These are phyloP conservation scores for Drosophila nr. perissopoda DNA, from an alignment of 2,888 invertebrate species.

Conservation along the genomic window DNA sequence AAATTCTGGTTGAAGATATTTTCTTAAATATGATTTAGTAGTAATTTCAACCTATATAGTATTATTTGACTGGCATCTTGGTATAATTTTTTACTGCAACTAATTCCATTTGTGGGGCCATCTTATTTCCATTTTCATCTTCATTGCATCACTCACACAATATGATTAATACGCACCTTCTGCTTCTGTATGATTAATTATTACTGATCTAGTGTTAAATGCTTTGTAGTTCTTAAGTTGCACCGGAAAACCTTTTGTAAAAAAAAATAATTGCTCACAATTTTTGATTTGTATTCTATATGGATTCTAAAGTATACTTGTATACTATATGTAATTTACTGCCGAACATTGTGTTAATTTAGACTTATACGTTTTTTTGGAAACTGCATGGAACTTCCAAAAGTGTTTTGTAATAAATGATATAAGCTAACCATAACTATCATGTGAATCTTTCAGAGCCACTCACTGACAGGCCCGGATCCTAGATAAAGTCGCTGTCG, in stretches of 20 bases:
- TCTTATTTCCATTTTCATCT: constrained; percentile 20
- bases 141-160: constrained; percentile 1
- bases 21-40: not conserved
- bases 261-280: constrained; percentile 50
- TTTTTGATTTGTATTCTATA: constrained; percentile 6
- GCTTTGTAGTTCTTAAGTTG: constrained; percentile 44
- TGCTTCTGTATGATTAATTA: constrained; percentile 3
- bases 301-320: not conserved
- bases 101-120: not conserved
- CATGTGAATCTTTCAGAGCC: constrained; percentile 66
- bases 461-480: constrained; percentile 58
- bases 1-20: not conserved
- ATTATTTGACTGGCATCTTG: not conserved
- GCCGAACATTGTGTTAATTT: constrained; percentile 9
- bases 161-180: not conserved
- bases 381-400: constrained; percentile 54
- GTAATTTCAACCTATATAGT: not conserved
- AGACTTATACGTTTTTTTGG: constrained; percentile 4
- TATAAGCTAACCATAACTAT: constrained; percentile 35
- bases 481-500: constrained; percentile 66
- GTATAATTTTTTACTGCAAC: not conserved
- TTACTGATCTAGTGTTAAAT: constrained; percentile 21
- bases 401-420: constrained; percentile 6
- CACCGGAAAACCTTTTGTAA: constrained; percentile 48
- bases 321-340: constrained; percentile 4